Percentiles rank a stretch among this genome's conserved stretches.
phyloP scores from a whole-genome alignment of 2,797 vertebrate species.

The Sebastolobus altivelis region DNA sequence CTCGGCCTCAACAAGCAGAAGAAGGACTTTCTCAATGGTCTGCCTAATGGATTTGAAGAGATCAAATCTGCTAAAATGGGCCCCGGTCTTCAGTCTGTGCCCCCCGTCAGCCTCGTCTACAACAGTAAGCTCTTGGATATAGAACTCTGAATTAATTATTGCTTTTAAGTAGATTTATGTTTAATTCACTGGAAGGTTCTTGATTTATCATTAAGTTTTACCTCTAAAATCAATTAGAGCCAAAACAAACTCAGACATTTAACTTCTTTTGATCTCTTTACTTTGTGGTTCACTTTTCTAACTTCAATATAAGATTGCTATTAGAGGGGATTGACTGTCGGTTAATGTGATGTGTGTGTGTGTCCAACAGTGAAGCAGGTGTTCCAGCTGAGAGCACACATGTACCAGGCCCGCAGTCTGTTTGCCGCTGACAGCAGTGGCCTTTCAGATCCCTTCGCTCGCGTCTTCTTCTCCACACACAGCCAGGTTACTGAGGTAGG shows the following conservation, averaged over 20 bases:
- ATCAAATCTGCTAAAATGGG: constrained; percentile 84
- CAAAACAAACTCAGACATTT: constrained; percentile 11
- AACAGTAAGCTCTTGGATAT: constrained; percentile 87
- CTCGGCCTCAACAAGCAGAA: constrained; percentile 95
- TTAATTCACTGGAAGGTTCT: neutral
- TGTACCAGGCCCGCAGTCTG: constrained; percentile 97
- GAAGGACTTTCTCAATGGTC: constrained; percentile 92
- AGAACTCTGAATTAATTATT: neutral
- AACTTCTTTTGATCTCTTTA: constrained; percentile 11
- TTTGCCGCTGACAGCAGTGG: constrained; percentile 97
- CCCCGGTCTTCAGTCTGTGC: constrained; percentile 86
- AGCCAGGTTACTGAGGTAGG: constrained; percentile 97
- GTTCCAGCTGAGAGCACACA: constrained; percentile 96
- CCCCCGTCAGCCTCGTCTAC: constrained; percentile 93
- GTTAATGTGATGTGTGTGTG: constrained; percentile 16
- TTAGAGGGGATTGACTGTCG: constrained; percentile 6
- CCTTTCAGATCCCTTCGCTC: constrained; percentile 95
- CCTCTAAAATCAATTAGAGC: constrained; percentile 29
- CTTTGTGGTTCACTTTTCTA: constrained; percentile 14
- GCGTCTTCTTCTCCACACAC: constrained; percentile 97
- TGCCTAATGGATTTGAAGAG: constrained; percentile 97
- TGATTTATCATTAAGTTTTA: constrained; percentile 5
- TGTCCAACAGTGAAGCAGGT: constrained; percentile 92
- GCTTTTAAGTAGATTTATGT: neutral
- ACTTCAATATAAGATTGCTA: neutral